Conservation (phyloP, 1,140 invertebrate genomes). For the Subanguina moxae region DNA sequence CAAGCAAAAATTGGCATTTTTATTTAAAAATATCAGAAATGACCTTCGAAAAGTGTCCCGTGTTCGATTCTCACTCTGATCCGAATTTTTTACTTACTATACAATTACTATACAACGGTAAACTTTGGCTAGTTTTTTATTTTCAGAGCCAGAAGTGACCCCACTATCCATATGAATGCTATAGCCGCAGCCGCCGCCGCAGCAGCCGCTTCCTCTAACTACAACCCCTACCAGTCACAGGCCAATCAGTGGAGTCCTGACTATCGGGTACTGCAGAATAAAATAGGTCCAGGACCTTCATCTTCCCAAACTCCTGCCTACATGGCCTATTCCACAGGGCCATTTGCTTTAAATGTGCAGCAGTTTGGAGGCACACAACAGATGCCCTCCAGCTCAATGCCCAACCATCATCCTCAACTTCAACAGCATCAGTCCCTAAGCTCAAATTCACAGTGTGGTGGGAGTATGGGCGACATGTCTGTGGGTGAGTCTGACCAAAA, state of each 20-base stretch:
- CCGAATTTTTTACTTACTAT: no score
- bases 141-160: conserved; percentile 44
- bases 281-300: not conserved
- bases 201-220: not conserved
- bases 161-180: conserved; percentile 47
- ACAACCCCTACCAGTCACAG: not conserved
- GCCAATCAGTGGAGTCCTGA: conserved; percentile 2
- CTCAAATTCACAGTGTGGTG: not conserved
- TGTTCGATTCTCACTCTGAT: no score
- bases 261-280: not conserved
- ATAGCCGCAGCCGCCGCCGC: conserved; percentile 19
- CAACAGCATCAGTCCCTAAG: not conserved
- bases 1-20: no score
- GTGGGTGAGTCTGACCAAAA: no score
- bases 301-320: not conserved
- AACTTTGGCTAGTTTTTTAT: no score
- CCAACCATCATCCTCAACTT: not conserved
- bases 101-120: no score
- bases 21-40: no score
- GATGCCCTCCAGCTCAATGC: conserved; percentile 2
- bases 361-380: not conserved
- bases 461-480: no score
- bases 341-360: conserved; percentile 1
- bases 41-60: no score
- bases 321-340: not conserved